Evolutionary conservation across 2,797 vertebrate species (phyloP).

Genomic region (Catharus ustulatus): DNA sequence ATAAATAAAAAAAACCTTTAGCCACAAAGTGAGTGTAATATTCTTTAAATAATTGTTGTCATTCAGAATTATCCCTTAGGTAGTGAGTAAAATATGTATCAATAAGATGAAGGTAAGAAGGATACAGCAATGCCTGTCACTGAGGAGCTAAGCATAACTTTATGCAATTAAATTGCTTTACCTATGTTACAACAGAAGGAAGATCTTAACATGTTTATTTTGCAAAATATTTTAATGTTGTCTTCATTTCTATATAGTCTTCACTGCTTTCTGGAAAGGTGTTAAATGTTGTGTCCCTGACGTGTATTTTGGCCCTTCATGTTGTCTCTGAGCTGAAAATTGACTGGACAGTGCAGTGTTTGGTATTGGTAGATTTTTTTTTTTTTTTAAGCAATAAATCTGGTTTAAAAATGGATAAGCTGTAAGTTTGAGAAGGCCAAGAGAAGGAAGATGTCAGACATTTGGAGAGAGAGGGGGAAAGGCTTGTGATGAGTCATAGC

Average conservation of each 20-base stretch:
- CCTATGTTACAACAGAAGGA: neutral
- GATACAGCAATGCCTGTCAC: neutral
- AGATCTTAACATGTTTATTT: neutral
- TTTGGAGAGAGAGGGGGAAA: constrained; percentile 18
- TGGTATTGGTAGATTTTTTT: neutral
- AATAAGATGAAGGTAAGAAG: neutral
- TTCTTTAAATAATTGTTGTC: neutral
- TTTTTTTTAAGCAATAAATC: neutral
- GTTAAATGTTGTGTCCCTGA: neutral
- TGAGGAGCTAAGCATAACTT: neutral
- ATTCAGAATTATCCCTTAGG: neutral
- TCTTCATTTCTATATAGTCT: neutral
- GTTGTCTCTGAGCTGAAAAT: neutral
- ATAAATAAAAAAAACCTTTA: neutral
- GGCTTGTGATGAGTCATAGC: neutral
- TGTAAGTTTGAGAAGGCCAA: neutral
- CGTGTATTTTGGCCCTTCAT: neutral
- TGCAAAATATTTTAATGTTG: neutral
- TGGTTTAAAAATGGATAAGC: neutral
- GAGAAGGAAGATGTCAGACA: neutral
- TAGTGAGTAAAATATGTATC: neutral
- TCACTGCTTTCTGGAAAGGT: neutral
- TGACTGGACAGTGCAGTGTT: neutral
- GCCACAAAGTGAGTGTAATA: neutral
- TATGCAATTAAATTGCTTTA: neutral